Evolutionary conservation across 2,888 invertebrate species (phyloP).

Genomic region (Chrysodeixis includens): DNA sequence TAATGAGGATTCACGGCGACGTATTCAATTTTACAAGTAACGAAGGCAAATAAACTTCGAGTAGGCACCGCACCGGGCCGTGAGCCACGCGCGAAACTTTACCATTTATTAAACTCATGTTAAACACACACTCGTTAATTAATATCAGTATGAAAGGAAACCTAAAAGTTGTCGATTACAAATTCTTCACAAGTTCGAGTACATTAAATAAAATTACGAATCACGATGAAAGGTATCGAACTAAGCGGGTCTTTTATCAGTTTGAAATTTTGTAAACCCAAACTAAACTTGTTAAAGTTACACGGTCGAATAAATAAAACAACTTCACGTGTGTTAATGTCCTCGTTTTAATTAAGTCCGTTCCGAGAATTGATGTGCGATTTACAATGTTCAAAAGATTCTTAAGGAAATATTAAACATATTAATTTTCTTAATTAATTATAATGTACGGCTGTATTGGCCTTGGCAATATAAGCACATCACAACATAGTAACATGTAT

Average conservation of each 20-base stretch:
- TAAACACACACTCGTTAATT: conserved; percentile 83
- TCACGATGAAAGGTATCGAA: conserved; percentile 66
- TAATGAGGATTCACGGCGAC: conserved; percentile 85
- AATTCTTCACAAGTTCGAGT: conserved; percentile 74
- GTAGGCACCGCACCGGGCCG: conserved; percentile 59
- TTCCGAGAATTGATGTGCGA: conserved; percentile 59
- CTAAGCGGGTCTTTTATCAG: conserved; percentile 72
- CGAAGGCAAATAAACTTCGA: conserved; percentile 84
- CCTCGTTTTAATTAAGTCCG: conserved; percentile 65
- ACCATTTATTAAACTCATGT: conserved; percentile 79
- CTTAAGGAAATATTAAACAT: conserved; percentile 59
- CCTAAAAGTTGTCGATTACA: conserved; percentile 84
- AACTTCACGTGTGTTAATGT: conserved; percentile 69
- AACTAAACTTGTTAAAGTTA: conserved; percentile 76
- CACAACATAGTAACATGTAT: conserved; percentile 27
- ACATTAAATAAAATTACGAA: conserved; percentile 75
- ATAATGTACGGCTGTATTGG: conserved; percentile 48
- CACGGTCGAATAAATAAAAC: conserved; percentile 76
- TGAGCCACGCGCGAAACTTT: conserved; percentile 67
- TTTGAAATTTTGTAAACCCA: conserved; percentile 68
- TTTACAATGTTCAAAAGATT: conserved; percentile 59
- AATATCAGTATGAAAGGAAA: conserved; percentile 83
- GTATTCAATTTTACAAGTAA: conserved; percentile 87
- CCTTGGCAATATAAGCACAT: conserved; percentile 35
- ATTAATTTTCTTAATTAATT: conserved; percentile 68